Base-by-base conservation (phyloP, 2,888 invertebrate species). In the Holacanthella duospinosa region DNA sequence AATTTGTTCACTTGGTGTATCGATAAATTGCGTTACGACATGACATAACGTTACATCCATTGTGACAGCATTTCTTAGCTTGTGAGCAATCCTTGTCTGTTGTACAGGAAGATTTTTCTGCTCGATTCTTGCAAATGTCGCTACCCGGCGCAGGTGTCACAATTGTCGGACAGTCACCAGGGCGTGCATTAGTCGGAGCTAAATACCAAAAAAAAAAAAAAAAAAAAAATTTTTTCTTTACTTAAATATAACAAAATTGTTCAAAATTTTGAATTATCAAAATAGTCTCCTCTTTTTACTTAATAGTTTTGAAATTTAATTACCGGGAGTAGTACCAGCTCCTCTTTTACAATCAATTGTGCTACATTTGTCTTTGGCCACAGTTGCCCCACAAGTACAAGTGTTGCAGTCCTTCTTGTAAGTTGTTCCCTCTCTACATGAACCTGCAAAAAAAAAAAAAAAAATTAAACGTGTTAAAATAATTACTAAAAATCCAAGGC, bases 321-420 rank as follows among this genome's bases (percentile, higher is more conserved):
- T 60, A 66, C 66, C 60, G 53, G 65, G 44, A 1, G 71, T 68
- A 21, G 68, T 63, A 24, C 43, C 21, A 3, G 61, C 53, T 3
- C 56, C 53, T 24, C 69, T 63, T 12, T 16, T 64, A 59, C 71
- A 71, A 36, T 71, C 68, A 25, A 68, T 36, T 29, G 67, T 57
- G 53, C 69, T 66, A 62, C 70, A 70, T 54, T 69, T 69, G 59
- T 70, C 71, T 26, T 62, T 63, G 3, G 64, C 43, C n/a, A 62
- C 61, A 2, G 65, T 59, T n/a, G 44, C 67, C n/a, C n/a, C n/a
- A 61, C 71, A 71, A 21, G 68, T 68, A 44, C 71, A 71, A 19
- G 67, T 66, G 44, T 71, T 71, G 59, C 71, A 71, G 48, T 68
- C 69, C 60, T 71, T 71, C 43, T 65, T 64, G 57, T 71, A 71